These are phyloP conservation scores for Aspidoscelis tigris DNA, from an alignment of 2,113 vertebrate species.

Conservation along the genomic window DNA sequence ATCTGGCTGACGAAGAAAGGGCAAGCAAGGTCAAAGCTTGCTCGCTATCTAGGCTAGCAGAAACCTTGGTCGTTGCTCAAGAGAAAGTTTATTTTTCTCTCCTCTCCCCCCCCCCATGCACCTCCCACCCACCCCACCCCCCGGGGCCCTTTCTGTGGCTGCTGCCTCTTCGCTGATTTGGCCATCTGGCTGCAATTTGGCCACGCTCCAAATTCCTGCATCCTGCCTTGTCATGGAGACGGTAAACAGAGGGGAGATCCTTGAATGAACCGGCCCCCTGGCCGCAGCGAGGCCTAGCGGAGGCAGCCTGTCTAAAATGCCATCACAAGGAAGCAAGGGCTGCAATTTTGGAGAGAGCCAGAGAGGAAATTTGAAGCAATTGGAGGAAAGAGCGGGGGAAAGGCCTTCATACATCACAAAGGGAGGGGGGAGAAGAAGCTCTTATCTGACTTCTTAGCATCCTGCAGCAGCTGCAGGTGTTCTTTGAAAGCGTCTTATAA, in stretches of 20 bases:
- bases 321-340: no score
- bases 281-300: no score
- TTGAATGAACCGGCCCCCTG: background rate
- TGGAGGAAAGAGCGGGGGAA: background rate
- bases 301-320: background rate
- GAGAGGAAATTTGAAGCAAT: background rate
- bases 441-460: background rate
- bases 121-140: background rate
- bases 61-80: background rate
- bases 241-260: constrained; percentile 13
- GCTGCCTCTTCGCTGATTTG: background rate
- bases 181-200: background rate
- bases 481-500: no score
- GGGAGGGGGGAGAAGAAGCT: background rate
- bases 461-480: no score
- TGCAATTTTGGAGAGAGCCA: background rate
- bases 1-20: no score
- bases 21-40: background rate
- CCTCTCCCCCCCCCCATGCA: background rate
- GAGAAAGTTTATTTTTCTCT: background rate
- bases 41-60: background rate
- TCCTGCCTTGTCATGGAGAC: constrained; percentile 16
- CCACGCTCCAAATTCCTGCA: background rate
- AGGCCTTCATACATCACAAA: no score
- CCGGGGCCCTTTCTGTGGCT: background rate